Conservation (phyloP, 2,888 invertebrate species). For the Drosophila tanythrix region DNA sequence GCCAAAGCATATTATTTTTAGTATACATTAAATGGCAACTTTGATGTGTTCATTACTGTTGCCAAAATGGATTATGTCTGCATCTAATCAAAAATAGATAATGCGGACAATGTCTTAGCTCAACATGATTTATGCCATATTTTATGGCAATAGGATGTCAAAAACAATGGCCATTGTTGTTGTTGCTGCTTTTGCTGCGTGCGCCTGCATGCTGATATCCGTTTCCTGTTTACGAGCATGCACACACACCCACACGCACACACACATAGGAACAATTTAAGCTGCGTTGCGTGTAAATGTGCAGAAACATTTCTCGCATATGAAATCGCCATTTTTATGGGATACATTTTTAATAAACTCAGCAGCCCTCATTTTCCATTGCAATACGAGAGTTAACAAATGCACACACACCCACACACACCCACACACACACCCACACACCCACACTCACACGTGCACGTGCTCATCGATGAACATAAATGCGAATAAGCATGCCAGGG, state of each 20-base stretch:
- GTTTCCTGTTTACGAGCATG: constrained; percentile 61
- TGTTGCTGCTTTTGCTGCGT: constrained; percentile 39
- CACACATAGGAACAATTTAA: constrained; percentile 20
- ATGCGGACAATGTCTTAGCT: neutral
- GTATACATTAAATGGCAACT: neutral
- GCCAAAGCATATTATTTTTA: neutral
- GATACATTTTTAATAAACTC: constrained; percentile 75
- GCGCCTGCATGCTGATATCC: constrained; percentile 68
- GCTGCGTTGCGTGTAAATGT: constrained; percentile 58
- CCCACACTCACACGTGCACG: constrained; percentile 21
- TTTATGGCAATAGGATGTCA: constrained; percentile 12
- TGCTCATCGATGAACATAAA: constrained; percentile 57
- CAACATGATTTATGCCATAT: neutral
- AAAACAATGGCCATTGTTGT: constrained; percentile 29
- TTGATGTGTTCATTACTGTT: neutral
- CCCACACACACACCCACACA: neutral
- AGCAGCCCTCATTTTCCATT: constrained; percentile 24
- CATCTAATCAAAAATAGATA: neutral
- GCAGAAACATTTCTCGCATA: constrained; percentile 63
- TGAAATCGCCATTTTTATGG: constrained; percentile 66
- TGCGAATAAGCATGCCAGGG: constrained; percentile 46
- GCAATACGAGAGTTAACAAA: constrained; percentile 47
- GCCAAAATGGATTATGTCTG: neutral
- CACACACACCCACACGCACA: constrained; percentile 27
- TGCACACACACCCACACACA: constrained; percentile 16